phyloP scores from a whole-genome alignment of 2,888 invertebrate genomes.

The Alcis repandata region DNA sequence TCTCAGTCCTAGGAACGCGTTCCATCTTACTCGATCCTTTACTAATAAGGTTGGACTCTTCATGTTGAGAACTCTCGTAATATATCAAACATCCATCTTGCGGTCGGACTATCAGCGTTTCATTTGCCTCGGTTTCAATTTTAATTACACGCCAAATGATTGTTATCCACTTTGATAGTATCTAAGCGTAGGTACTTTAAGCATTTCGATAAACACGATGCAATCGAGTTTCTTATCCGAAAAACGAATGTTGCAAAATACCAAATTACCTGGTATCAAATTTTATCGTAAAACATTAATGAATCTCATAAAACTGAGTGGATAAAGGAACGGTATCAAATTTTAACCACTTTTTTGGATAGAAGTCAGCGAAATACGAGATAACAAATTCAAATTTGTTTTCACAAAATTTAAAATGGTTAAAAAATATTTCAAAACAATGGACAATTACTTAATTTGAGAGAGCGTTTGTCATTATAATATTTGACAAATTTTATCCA shows the following conservation, averaged over 20 bases:
- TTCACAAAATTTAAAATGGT: no score
- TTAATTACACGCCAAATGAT: background rate
- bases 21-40: no score
- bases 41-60: no score
- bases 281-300: constrained; percentile 16
- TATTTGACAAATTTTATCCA: background rate
- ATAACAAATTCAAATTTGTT: background rate
- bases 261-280: constrained; percentile 8
- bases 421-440: no score
- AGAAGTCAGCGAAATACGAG: background rate
- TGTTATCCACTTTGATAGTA: background rate
- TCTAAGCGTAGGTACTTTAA: background rate
- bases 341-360: background rate
- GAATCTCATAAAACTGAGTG: constrained; percentile 1
- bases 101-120: background rate
- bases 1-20: no score
- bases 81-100: background rate
- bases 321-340: constrained; percentile 14
- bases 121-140: background rate
- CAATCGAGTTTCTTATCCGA: constrained; percentile 12
- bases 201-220: constrained; percentile 8
- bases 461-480: background rate
- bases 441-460: no score
- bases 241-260: constrained; percentile 12
- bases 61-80: no score